Conservation (phyloP, 2,888 invertebrate genomes). For the Chloromyia formosa region DNA sequence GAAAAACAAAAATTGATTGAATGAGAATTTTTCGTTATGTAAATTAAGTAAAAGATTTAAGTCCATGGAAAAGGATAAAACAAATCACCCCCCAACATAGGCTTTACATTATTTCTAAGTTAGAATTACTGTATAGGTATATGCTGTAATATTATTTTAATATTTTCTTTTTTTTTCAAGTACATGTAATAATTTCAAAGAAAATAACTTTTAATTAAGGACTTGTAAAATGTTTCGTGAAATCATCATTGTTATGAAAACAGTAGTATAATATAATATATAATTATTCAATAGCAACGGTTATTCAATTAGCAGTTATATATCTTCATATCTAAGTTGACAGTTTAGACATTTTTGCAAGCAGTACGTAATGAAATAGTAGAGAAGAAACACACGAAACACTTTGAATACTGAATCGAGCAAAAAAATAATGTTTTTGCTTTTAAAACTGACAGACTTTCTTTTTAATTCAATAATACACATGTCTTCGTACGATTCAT, state of each 20-base stretch:
- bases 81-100: conserved; percentile 36
- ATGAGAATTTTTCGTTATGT: neutral
- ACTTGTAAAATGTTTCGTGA: neutral
- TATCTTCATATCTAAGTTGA: neutral
- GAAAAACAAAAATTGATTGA: no score
- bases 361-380: neutral
- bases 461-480: neutral
- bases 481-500: conserved; percentile 41
- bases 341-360: neutral
- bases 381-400: neutral
- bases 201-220: neutral
- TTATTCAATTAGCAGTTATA: conserved; percentile 13
- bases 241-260: neutral
- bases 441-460: neutral
- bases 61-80: neutral
- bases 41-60: neutral
- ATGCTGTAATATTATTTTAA: conserved; percentile 16
- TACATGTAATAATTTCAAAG: neutral
- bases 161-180: neutral
- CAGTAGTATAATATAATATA: neutral
- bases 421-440: no score
- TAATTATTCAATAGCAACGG: conserved; percentile 25
- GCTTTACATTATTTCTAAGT: conserved; percentile 40
- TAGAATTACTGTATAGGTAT: conserved; percentile 26
- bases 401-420: neutral